Evolutionary conservation across 2,888 invertebrate species (phyloP).

Genomic region (Antitype chi): DNA sequence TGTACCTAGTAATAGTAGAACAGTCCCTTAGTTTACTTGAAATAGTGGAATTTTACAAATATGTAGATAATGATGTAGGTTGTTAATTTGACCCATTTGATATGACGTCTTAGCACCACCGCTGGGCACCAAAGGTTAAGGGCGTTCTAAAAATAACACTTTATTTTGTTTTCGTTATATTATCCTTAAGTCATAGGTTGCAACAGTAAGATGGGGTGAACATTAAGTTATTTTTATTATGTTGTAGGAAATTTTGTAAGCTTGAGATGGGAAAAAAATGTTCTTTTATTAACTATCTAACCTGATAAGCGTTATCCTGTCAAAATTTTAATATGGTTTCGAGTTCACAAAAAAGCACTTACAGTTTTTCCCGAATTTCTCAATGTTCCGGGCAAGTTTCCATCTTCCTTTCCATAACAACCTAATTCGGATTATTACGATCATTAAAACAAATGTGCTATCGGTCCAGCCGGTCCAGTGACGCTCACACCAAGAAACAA

Average conservation of each 20-base stretch:
- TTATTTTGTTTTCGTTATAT: neutral
- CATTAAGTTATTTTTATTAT: neutral
- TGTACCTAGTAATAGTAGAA: neutral
- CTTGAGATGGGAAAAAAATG: no score
- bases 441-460: no score
- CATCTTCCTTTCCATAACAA: neutral
- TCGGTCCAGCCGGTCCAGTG: no score
- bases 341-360: neutral
- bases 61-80: neutral
- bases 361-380: neutral
- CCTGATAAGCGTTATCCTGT: neutral
- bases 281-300: neutral
- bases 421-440: neutral
- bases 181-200: neutral
- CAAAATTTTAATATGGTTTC: neutral
- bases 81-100: constrained; percentile 32
- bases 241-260: neutral
- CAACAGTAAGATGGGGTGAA: neutral
- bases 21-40: neutral
- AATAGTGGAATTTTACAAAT: constrained; percentile 20
- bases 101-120: neutral
- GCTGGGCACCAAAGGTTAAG: constrained; percentile 39
- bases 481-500: no score
- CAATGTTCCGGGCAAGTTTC: neutral
- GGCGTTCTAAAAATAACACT: constrained; percentile 21